Percentiles rank a stretch among this genome's conserved stretches.
Evolutionary conservation across 1,140 invertebrate genomes (phyloP).

Genomic region (Halictus rubicundus): DNA sequence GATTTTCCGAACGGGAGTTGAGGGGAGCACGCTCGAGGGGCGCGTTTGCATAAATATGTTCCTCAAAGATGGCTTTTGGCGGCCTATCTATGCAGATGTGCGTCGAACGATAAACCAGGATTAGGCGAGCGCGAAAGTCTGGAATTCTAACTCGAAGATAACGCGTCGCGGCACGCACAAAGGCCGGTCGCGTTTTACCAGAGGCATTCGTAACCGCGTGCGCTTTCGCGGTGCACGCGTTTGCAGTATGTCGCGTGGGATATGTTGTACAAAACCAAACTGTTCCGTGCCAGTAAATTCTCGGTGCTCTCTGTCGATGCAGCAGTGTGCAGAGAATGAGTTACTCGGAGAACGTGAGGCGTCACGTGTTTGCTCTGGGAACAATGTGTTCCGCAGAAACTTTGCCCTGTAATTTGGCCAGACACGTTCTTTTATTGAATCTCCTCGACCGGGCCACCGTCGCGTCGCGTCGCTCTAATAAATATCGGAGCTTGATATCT

Average conservation of each 20-base stretch:
- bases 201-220: too few species aligned
- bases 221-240: too few species aligned
- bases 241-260: not conserved
- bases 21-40: too few species aligned
- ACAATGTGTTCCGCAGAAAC: not conserved
- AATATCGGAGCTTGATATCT: not conserved
- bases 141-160: too few species aligned
- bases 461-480: not conserved
- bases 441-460: not conserved
- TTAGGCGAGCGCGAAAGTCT: too few species aligned
- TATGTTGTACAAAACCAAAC: slow-evolving; percentile 49
- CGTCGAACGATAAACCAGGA: too few species aligned
- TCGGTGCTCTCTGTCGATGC: slow-evolving; percentile 37
- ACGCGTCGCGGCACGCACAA: too few species aligned
- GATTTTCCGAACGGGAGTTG: too few species aligned
- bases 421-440: slow-evolving; percentile 2
- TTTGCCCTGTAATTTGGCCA: not conserved
- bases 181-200: too few species aligned
- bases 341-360: slow-evolving; percentile 36
- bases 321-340: slow-evolving; percentile 31
- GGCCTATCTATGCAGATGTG: too few species aligned
- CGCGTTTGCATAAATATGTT: too few species aligned
- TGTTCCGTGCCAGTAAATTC: slow-evolving; percentile 46
- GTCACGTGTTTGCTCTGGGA: slow-evolving; percentile 26
- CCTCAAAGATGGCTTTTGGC: too few species aligned